These are phyloP conservation scores for Tiliacea aurago DNA, from an alignment of 2,888 invertebrate species.

Conservation along the genomic window DNA sequence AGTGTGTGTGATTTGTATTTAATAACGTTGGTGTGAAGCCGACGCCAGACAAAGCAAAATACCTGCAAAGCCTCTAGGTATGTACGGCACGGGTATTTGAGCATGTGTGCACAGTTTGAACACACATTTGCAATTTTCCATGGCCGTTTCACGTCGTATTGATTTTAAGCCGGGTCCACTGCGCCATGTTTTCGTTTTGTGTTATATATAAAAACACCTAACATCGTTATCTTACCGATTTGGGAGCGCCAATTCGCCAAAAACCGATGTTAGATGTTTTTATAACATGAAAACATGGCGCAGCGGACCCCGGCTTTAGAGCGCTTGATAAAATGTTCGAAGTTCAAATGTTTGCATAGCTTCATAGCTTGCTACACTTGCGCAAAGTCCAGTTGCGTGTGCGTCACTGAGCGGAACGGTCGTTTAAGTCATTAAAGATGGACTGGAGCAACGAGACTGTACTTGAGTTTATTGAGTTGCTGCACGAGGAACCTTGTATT, in stretches of 20 bases:
- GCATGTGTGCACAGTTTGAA: constrained; percentile 19
- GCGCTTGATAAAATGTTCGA: constrained; percentile 8
- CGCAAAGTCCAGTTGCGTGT: constrained; percentile 18
- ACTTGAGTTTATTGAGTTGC: constrained; percentile 43
- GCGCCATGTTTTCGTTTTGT: too few relatives aligned
- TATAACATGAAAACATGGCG: too few relatives aligned
- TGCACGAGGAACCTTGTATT: constrained; percentile 50
- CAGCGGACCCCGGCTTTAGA: background rate
- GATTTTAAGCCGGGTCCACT: too few relatives aligned
- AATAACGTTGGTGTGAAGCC: background rate
- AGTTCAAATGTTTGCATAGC: constrained; percentile 20
- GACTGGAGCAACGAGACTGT: constrained; percentile 41
- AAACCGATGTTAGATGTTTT: too few relatives aligned
- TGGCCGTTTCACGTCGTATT: constrained; percentile 1
- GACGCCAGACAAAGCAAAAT: constrained; percentile 8
- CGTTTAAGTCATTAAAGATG: constrained; percentile 19
- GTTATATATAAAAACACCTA: too few relatives aligned
- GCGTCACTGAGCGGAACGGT: constrained; percentile 12
- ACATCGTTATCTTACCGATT: too few relatives aligned
- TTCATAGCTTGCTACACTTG: constrained; percentile 5
- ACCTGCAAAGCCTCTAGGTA: background rate
- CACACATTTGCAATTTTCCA: constrained; percentile 4
- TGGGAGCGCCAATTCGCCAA: too few relatives aligned
- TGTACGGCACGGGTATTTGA: background rate
- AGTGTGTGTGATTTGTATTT: background rate